A percentile compares a stretch with the other conserved stretches of the same genome.
Conservation (phyloP, 2,113 vertebrate species). For the Balaenoptera acutorostrata region DNA sequence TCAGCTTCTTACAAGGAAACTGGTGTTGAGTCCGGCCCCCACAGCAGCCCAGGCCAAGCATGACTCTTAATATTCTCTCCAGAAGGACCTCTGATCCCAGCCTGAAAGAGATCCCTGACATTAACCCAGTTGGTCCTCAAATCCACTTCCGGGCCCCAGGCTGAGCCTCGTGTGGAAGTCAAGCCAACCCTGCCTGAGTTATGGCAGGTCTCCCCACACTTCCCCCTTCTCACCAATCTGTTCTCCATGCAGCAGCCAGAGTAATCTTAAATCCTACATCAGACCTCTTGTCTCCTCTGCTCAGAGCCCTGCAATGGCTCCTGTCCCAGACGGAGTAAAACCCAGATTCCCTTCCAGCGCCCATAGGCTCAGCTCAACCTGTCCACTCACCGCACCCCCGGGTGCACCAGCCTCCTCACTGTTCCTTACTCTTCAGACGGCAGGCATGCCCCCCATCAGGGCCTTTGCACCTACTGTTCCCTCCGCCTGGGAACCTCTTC, state of each 20-base stretch:
- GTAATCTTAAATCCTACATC: not conserved
- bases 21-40: constrained; percentile 4
- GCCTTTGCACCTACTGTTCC: not conserved
- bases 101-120: constrained; percentile 2
- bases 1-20: constrained; percentile 18
- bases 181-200: not conserved
- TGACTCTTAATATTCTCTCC: constrained; percentile 30
- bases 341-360: not conserved
- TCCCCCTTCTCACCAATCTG: not conserved
- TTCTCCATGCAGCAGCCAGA: not conserved
- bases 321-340: not conserved
- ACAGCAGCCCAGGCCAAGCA: not conserved
- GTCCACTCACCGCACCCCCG: not conserved
- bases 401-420: not conserved
- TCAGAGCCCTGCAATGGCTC: not conserved
- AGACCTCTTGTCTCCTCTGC: not conserved
- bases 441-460: not conserved
- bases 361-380: not conserved
- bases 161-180: not conserved
- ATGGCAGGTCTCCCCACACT: not conserved
- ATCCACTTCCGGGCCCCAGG: not conserved
- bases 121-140: not conserved
- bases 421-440: not conserved
- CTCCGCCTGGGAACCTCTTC: not conserved
- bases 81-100: not conserved